Evolutionary conservation across 1,140 invertebrate species (phyloP).

Genomic region (Atopsyche davidsoni): DNA sequence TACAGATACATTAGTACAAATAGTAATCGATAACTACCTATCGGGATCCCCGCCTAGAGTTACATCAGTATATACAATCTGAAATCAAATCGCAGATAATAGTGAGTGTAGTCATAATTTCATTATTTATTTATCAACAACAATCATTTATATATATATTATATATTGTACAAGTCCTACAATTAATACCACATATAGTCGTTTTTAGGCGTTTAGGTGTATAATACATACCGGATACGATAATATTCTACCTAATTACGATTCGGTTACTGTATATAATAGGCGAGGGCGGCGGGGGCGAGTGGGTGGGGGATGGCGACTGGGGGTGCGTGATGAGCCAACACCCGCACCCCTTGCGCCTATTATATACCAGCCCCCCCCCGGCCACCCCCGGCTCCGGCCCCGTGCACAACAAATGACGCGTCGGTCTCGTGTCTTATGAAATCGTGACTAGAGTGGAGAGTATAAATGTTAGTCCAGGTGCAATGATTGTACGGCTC

Average conservation of each 20-base stretch:
- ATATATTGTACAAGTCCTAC: conserved; percentile 29
- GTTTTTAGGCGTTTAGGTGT: conserved; percentile 29
- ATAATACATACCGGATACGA: conserved; percentile 30
- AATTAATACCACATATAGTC: conserved; percentile 31
- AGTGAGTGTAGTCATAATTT: conserved; percentile 7
- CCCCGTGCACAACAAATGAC: too few relatives aligned
- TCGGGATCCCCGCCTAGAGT: conserved; percentile 21
- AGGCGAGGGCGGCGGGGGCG: too few relatives aligned
- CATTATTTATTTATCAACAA: conserved; percentile 31
- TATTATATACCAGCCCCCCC: too few relatives aligned
- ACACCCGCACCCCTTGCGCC: too few relatives aligned
- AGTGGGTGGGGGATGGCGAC: too few relatives aligned
- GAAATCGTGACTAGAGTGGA: too few relatives aligned
- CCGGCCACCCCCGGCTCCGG: too few relatives aligned
- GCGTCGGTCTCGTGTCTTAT: too few relatives aligned
- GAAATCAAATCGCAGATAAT: conserved; percentile 20
- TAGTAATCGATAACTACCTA: conserved; percentile 16
- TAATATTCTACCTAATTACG: conserved; percentile 18
- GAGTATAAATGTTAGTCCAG: conserved; percentile 9
- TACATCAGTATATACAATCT: conserved; percentile 16
- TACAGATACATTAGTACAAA: conserved; percentile 9
- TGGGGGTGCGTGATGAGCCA: neutral
- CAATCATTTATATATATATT: too few relatives aligned
- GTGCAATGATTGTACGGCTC: conserved; percentile 29
- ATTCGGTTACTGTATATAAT: conserved; percentile 19